Conservation (phyloP, 1,140 invertebrate species). For the Drosophila kohkoa region DNA sequence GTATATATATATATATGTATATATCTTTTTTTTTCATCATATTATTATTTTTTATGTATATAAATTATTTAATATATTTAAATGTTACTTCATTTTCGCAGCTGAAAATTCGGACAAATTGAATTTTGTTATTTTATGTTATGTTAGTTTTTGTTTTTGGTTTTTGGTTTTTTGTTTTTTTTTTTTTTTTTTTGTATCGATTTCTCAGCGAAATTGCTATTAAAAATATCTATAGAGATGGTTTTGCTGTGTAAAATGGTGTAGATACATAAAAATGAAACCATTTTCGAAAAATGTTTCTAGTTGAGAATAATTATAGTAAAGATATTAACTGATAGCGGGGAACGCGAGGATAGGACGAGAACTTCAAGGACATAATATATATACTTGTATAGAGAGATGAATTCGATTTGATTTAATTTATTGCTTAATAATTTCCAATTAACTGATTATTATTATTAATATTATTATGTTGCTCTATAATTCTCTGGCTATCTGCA, state of each 20-base stretch:
- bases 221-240: constrained; percentile 41
- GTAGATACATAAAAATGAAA: constrained; percentile 47
- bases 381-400: too few species aligned
- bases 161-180: too few species aligned
- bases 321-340: not conserved
- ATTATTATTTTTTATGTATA: constrained; percentile 25
- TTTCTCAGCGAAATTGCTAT: constrained; percentile 25
- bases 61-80: constrained; percentile 37
- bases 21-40: constrained; percentile 8
- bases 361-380: not conserved
- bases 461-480: not conserved
- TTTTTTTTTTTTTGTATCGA: constrained; percentile 3
- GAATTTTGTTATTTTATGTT: not conserved
- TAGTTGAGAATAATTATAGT: constrained; percentile 22
- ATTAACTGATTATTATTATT: not conserved
- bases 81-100: constrained; percentile 31
- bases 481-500: constrained; percentile 36
- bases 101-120: constrained; percentile 46
- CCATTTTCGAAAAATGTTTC: constrained; percentile 43
- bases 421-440: constrained; percentile 11
- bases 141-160: constrained; percentile 8
- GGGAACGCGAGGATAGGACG: not conserved
- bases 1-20: constrained; percentile 30
- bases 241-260: constrained; percentile 26
- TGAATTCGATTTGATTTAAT: constrained; percentile 6